Evolutionary conservation across 1,140 invertebrate species (phyloP).

Genomic region (Cepaea nemoralis): DNA sequence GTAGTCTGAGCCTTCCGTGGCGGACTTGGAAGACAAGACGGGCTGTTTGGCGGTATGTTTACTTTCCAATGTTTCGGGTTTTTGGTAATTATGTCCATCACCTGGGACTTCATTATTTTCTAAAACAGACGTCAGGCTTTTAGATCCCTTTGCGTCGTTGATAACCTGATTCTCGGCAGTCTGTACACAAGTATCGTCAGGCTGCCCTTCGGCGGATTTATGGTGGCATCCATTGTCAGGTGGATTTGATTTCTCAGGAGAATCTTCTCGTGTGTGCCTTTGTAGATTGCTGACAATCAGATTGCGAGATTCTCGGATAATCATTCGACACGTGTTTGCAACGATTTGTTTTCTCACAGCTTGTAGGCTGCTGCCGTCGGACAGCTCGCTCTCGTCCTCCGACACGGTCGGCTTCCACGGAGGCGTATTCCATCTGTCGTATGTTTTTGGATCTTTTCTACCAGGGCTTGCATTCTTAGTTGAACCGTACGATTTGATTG

Average conservation of each 20-base stretch:
- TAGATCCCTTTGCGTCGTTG: no score
- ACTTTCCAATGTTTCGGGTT: no score
- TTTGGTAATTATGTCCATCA: no score
- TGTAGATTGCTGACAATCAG: background rate
- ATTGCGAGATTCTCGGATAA: constrained; percentile 14
- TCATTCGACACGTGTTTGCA: background rate
- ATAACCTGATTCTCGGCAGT: no score
- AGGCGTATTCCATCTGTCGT: background rate
- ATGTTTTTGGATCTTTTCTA: background rate
- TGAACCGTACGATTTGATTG: no score
- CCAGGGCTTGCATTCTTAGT: background rate
- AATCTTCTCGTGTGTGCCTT: background rate
- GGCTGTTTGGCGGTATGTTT: no score
- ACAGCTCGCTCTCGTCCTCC: constrained; percentile 15
- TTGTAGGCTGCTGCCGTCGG: constrained; percentile 3
- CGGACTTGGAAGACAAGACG: no score
- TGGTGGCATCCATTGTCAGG: background rate
- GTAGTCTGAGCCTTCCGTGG: no score
- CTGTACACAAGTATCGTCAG: no score
- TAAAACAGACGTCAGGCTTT: no score
- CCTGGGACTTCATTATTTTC: no score
- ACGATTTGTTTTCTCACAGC: constrained; percentile 2
- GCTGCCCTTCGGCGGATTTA: no score
- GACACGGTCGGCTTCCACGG: background rate
- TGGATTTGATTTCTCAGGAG: background rate